Evolutionary conservation across 2,113 vertebrate genomes (phyloP), one percentile per base, ranked within the genome.

Genomic region (Dicrurus megarhynchus): DNA sequence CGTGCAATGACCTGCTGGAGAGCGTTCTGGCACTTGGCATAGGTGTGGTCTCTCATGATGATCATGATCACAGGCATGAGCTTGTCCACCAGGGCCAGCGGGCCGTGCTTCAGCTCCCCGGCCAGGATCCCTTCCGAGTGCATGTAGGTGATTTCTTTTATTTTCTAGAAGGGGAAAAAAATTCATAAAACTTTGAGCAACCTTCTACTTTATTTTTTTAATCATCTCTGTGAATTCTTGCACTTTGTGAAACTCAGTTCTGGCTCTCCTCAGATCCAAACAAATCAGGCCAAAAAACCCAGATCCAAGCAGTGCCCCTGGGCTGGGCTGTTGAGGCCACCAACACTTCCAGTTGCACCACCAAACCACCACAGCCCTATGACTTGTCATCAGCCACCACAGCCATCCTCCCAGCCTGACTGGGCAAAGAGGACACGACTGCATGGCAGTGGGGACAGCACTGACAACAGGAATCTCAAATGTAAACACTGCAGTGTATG

Each of bases 1-100:
- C 99, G 98, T 1, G 99, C 99, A 14, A 99, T 98, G 55, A 99
- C 99, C 94, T 99, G 99, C 97, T 99, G 99, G 68, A 99, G 97
- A 27, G 99, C 99, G 1, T 99, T 99, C 98, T 99, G 99, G 98
- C 99, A 99, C 97, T 99, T 99, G 90, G 85, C 87, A 2, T 99
- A 99, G 0, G 99, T 99, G 92, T 99, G 98, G 96, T 99, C 99
- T 92, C 99, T 98, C 99, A 99, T 99, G 98, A 99, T 99, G 98
- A 99, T 99, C 99, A 99, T 99, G 89, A 99, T 99, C 65, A 99
- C 99, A 0, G 99, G 99, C 99, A 99, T 99, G n/a, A 99, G 97
- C 68, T 99, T 99, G 95, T 99, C 99, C 94, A 99, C 99, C 92
- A 99, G 98, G 2, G 99, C 99, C 57, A 99, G 98, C 0, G 99